Base-by-base conservation (phyloP, 2,113 vertebrate genomes). In the Hiodon alosoides region DNA sequence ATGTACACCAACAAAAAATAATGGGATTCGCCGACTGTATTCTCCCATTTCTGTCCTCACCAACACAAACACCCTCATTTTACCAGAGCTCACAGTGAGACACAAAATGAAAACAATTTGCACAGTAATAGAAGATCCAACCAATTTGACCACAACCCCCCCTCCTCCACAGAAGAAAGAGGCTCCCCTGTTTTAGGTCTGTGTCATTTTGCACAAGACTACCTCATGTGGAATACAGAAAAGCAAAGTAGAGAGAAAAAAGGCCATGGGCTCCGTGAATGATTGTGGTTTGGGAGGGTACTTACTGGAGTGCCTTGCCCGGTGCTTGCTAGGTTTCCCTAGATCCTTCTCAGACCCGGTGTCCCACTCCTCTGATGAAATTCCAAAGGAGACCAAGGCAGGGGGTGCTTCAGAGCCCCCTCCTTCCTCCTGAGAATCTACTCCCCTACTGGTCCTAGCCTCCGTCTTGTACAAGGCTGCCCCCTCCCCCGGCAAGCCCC, bases 221-320 rank as follows among this genome's bases (percentile, higher is more conserved):
- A 70, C 6, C 60, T 46, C 31, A 46, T 75, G 78, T 64, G 77
- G 76, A 82, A 84, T 81, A 78, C 78, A 81, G 79, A 81, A 8
- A 66, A 79, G 80, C 71, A 80, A 31, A 31, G 31, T 31, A 31
- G 31, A 31, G 31, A 31, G 31, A 31, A 31, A 31, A 31, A 31
- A 31, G 31, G 31, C 31, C 31, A 2, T 31, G 31, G 31, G 31
- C 31, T 31, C 31, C 31, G 64, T 7, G 53, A 5, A 4, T 46
- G 4, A n/a, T 3, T 5, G 52, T 52, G 13, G 5, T 5, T 48
- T 7, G 52, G 62, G 46, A 69, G 78, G 72, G 79, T 88, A 98
- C 97, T 98, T 90, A 99, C 97, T 94, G 82, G 97, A 91, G 85
- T 98, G 96, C 77, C 85, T 92, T 0, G 97, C 93, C 74, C 92